Base-by-base conservation (phyloP, 1,140 invertebrate species). In the Planococcus citri region DNA sequence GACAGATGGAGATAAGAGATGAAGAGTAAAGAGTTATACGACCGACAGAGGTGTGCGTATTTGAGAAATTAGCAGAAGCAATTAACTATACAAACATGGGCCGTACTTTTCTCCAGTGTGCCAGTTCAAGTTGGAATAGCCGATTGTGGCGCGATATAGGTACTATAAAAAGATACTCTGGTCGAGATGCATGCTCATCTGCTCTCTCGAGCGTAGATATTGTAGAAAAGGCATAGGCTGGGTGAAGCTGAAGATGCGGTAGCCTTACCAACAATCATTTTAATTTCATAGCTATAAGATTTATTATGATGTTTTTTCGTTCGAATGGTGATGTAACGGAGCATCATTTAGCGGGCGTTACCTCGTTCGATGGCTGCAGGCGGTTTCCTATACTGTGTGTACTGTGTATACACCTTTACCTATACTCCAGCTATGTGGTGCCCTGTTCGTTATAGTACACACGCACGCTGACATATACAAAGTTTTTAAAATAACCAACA, bases 51-150 rank as follows among this genome's bases (percentile, higher is more conserved):
- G n/a, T n/a, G 29, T 33, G 12, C n/a, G n/a, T 51, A 51, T 51
- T 51, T 20, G 41, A 17, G 41, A 51, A 51, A 51, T 51, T 51
- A 51, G 41, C 41, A 20, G 41, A 14, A 20, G 41, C 41, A 51
- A 51, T 51, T 51, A 51, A 51, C 41, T 51, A 51, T 51, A 51
- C 41, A 51, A 51, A 51, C 41, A 51, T 51, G n/a, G 41, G 17
- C 29, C 12, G 12, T 12, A 12, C n/a, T n/a, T n/a, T n/a, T n/a
- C n/a, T n/a, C n/a, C 33, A 14, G 33, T 37, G 14, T 37, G 33
- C 33, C 33, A 37, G 33, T 37, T 37, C 33, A 14, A 6, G 33
- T 6, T 37, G 33, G 14, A 37, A 37, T 37, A 14, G 33, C 33
- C 6, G 33, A n/a, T n/a, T n/a, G n/a, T n/a, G n/a, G 33, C 14